phyloP scores from a whole-genome alignment of 1,140 invertebrate species.

The Hyposmocoma kahamanoa region DNA sequence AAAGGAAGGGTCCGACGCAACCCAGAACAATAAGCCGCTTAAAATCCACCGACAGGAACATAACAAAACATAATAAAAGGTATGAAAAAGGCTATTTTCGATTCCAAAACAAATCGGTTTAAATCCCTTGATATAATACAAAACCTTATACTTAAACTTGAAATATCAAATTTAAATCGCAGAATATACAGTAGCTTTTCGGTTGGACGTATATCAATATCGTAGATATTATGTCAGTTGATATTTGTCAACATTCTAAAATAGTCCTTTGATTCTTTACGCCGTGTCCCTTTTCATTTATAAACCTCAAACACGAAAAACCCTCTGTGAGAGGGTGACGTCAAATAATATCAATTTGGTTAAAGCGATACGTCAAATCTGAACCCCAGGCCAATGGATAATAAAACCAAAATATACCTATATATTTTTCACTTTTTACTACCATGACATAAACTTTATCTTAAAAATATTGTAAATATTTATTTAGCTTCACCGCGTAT shows the following conservation, averaged over 20 bases:
- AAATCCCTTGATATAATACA: constrained; percentile 55
- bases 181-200: no score
- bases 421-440: no score
- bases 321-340: constrained; percentile 13
- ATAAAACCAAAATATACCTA: no score
- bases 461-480: no score
- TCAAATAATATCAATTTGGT: constrained; percentile 30
- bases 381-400: constrained; percentile 24
- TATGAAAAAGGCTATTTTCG: constrained; percentile 38
- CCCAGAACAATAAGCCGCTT: constrained; percentile 24
- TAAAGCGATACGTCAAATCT: constrained; percentile 26
- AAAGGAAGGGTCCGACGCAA: constrained; percentile 10
- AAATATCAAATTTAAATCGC: no score
- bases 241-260: constrained; percentile 61
- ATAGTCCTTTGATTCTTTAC: constrained; percentile 60
- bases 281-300: constrained; percentile 41
- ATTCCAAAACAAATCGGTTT: constrained; percentile 47
- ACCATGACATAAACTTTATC: no score
- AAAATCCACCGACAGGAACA: constrained; percentile 6
- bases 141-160: constrained; percentile 27
- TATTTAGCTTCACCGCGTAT: no score
- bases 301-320: constrained; percentile 28
- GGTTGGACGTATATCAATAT: no score
- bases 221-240: constrained; percentile 46
- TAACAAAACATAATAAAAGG: constrained; percentile 20